phyloP scores from a whole-genome alignment of 2,888 invertebrate species.

The Myathropa florea region DNA sequence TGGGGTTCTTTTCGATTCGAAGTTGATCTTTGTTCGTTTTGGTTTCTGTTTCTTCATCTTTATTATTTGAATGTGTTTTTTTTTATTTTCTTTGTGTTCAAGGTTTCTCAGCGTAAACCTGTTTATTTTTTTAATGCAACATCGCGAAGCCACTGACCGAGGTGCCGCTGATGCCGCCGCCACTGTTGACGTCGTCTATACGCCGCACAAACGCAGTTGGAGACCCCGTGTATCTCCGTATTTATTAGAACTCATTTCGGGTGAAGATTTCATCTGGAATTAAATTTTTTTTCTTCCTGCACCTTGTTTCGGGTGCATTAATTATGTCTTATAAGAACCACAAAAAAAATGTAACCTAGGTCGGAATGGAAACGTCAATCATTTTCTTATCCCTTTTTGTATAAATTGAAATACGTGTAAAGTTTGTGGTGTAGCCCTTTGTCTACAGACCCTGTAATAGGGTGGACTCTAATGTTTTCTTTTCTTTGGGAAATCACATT shows the following conservation, averaged over 20 bases:
- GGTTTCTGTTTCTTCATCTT: conserved; percentile 3
- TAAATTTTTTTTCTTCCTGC: conserved; percentile 17
- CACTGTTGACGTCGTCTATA: not conserved
- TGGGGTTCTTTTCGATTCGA: conserved; percentile 37
- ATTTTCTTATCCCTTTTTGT: conserved; percentile 14
- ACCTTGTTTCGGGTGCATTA: conserved; percentile 40
- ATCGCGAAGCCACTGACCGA: conserved; percentile 47
- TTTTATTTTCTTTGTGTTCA: conserved; percentile 30
- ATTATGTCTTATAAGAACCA: conserved; percentile 43
- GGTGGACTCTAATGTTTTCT: conserved; percentile 6
- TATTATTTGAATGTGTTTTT: not conserved
- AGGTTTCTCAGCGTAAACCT: conserved; percentile 46
- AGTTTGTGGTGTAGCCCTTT: conserved; percentile 24
- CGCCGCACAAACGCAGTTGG: not conserved
- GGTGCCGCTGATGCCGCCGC: not conserved
- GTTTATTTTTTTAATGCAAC: conserved; percentile 33
- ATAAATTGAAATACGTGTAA: conserved; percentile 4
- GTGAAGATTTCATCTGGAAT: conserved; percentile 37
- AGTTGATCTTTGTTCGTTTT: conserved; percentile 24
- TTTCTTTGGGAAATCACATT: not conserved
- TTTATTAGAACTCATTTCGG: conserved; percentile 35
- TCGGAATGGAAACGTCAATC: conserved; percentile 64
- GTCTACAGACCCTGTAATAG: conserved; percentile 14
- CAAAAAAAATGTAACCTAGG: conserved; percentile 50
- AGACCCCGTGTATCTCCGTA: conserved; percentile 30